Conservation (phyloP, 92 coral and sea anemone genomes). For the Epizoanthus fatuus region DNA sequence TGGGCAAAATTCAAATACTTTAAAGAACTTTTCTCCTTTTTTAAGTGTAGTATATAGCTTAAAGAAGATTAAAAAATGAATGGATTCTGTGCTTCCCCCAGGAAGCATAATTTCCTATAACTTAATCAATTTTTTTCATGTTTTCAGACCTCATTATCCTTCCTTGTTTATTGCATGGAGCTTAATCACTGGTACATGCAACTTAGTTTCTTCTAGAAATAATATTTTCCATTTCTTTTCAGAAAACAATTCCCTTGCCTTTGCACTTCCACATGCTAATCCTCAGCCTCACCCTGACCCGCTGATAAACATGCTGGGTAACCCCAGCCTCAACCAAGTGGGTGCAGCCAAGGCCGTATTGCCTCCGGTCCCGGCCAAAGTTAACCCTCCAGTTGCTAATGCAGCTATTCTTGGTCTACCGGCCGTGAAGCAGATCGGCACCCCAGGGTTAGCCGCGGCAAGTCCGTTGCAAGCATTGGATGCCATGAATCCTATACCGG, state of each 20-base stretch:
- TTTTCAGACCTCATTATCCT: no score
- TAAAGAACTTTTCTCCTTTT: no score
- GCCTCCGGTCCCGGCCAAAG: background rate
- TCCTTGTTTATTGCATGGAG: no score
- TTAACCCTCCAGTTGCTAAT: slow-evolving; percentile 3
- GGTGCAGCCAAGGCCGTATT: slow-evolving; percentile 19
- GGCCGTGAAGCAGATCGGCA: background rate
- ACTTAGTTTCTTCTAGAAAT: no score
- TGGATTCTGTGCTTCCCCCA: no score
- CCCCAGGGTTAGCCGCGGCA: slow-evolving; percentile 2
- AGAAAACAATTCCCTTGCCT: slow-evolving; percentile 64
- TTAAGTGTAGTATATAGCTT: no score
- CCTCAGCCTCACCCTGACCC: slow-evolving; percentile 30
- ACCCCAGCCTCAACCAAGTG: slow-evolving; percentile 33
- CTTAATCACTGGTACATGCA: no score
- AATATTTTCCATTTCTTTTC: slow-evolving; percentile 5
- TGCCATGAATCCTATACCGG: background rate
- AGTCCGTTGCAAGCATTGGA: slow-evolving; percentile 1
- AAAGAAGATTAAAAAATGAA: no score
- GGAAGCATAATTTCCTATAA: no score
- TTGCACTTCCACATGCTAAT: slow-evolving; percentile 46
- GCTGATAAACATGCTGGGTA: slow-evolving; percentile 40
- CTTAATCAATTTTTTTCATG: no score
- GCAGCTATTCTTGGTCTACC: slow-evolving; percentile 8
- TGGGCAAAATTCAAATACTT: no score